Base-by-base conservation (phyloP, 2,113 vertebrate species). In the Montifringilla adamsi region DNA sequence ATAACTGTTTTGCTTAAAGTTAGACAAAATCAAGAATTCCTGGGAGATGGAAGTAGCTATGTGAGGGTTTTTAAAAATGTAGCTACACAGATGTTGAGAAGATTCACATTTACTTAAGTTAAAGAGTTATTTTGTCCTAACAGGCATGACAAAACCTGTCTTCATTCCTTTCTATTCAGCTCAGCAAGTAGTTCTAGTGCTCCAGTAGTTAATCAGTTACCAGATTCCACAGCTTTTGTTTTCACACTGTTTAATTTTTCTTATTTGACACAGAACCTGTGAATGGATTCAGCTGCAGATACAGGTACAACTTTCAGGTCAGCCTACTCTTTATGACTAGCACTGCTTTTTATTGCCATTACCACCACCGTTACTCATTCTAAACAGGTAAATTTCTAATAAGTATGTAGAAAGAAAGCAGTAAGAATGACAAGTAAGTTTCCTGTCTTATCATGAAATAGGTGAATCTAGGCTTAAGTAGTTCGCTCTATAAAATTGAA, bases 81-180 rank as follows among this genome's bases (percentile, higher is more conserved):
- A 89, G n/a, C 84, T 85, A 63, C 49, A 67, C 16, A 94, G 82
- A 78, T 79, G 66, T 82, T 33, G n/a, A 88, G 90, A 95, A 98
- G 87, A 96, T 87, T 78, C 82, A 96, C 92, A 94, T 97, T 95
- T 97, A 95, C 95, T 97, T 91, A 85, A 96, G 82, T 92, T 97
- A 95, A 97, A 95, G 97, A 96, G 85, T 94, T 97, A 97, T 98
- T 98, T 97, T 97, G 93, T 97, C 88, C 95, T 95, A 97, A 97
- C 63, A 98, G 97, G 96, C 98, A 98, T 98, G 98, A 98, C 97
- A 98, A 98, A 98, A 98, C 98, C 97, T 98, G 98, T 97, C 98
- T 98, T 98, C 98, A 98, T 98, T 98, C 98, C 98, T 98, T 98
- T 98, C 98, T 97, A 37, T 98, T 98, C 97, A 97, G 88, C 97